Conservation (phyloP, 2,113 vertebrate species). For the Sciurus niger region DNA sequence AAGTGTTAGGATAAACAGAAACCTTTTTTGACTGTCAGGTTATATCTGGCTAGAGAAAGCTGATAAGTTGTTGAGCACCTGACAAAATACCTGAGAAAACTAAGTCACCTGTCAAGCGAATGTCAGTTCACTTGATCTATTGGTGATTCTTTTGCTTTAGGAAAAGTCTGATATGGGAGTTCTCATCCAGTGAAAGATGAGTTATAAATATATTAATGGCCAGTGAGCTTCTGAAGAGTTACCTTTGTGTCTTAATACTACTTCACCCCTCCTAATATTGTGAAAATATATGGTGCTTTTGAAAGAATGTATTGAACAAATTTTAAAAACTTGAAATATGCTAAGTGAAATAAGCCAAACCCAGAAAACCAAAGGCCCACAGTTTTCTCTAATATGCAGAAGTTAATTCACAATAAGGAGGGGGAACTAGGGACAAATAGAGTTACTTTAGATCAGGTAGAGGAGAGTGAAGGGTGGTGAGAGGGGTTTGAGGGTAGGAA, state of each 20-base stretch:
- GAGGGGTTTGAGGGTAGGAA: too few species aligned
- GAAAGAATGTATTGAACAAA: background rate
- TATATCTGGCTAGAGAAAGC: background rate
- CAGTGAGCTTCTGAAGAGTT: background rate
- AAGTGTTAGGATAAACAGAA: background rate
- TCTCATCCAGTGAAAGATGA: background rate
- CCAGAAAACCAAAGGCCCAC: too few species aligned
- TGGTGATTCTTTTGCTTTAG: background rate
- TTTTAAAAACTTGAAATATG: background rate
- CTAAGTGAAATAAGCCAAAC: too few species aligned
- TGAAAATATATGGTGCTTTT: background rate
- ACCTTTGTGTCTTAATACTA: background rate
- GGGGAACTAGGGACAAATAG: too few species aligned
- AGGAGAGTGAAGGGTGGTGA: too few species aligned
- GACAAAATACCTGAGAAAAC: background rate
- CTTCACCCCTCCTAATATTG: background rate
- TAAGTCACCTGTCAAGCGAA: background rate
- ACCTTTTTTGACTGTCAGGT: background rate
- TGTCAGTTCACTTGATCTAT: background rate
- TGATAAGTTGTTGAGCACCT: background rate
- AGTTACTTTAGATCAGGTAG: too few species aligned
- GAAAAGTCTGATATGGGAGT: constrained; percentile 14
- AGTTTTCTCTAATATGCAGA: too few species aligned
- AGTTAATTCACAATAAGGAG: too few species aligned
- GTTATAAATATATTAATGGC: constrained; percentile 58